Percentiles rank a stretch among this genome's conserved stretches.
Evolutionary conservation across 2,113 vertebrate genomes (phyloP).

Genomic region (Syrrhaptes paradoxus): DNA sequence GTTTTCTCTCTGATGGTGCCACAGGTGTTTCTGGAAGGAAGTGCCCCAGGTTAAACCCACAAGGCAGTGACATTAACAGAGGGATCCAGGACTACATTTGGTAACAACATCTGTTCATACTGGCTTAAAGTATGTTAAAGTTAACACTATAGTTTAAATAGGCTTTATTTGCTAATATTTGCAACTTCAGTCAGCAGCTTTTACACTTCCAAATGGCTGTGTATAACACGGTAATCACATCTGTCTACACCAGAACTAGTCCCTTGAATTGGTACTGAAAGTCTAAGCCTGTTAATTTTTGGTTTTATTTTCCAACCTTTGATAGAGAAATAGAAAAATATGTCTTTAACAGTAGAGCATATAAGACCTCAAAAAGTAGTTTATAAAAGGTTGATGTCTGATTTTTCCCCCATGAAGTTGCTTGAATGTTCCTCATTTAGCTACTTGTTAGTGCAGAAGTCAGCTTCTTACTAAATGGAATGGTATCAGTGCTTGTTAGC

Average conservation of each 20-base stretch:
- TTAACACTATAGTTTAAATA: slow-evolving; percentile 13
- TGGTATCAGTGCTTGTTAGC: slow-evolving; percentile 16
- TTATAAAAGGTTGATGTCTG: not conserved
- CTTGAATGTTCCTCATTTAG: not conserved
- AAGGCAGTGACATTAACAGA: not conserved
- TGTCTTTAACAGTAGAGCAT: not conserved
- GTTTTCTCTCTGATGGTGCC: not conserved
- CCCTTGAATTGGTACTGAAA: not conserved
- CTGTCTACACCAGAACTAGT: not conserved
- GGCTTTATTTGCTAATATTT: slow-evolving; percentile 40
- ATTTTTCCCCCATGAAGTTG: not conserved
- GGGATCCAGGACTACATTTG: not conserved
- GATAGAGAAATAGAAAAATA: not conserved
- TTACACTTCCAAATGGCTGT: not conserved
- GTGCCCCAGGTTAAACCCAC: not conserved
- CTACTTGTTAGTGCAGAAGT: not conserved
- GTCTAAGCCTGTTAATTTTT: not conserved
- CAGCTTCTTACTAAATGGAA: slow-evolving; percentile 12
- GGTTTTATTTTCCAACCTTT: not conserved
- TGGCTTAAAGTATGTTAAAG: not conserved
- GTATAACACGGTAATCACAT: not conserved
- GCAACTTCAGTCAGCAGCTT: not conserved
- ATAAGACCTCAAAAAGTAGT: not conserved
- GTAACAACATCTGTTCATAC: not conserved
- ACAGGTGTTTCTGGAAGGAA: not conserved